Base-by-base conservation (phyloP, 2,113 vertebrate genomes). In the Corvus hawaiiensis region DNA sequence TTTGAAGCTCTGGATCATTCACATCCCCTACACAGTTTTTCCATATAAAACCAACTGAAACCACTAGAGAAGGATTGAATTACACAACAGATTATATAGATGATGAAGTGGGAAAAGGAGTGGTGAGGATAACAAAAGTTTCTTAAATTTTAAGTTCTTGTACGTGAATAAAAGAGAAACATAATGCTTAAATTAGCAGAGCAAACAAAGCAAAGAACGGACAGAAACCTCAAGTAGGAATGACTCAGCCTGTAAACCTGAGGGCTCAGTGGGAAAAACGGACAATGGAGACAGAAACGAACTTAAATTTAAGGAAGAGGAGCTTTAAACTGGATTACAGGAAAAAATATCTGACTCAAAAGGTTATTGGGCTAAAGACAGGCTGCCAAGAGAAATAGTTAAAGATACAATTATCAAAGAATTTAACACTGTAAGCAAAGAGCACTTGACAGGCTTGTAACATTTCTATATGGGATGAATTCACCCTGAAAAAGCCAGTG, bases 111-210 rank as follows among this genome's bases (percentile, higher is more conserved):
- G 24, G 35, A 43, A 94, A 89, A 90, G 9, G 19, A 87, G 51
- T 58, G 8, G 32, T 52, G 35, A 82, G 17, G 16, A 46, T 75
- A 95, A 84, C 10, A 69, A 43, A 20, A 64, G 12, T 84, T 85
- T 84, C 68, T 74, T 77, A 80, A 63, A 77, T 71, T 56, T 71
- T 83, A 71, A 88, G 24, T 41, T 89, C 37, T 49, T 64, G 9
- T 71, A 54, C 16, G 28, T 1, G 1, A 92, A 56, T 30, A 30
- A 90, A 86, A 61, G 14, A 64, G 56, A 78, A 91, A 67, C 24
- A 68, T n/a, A 28, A 18, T 91, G 68, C 59, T 94, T 84, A 93
- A 95, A 55, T 90, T 88, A 90, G 41, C 56, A 82, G 76, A 87
- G 82, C 48, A 93, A 90, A 64, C 9, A 87, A 74, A 91, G 73